Percentiles rank a stretch among this genome's conserved stretches.
Conservation (phyloP, 2,797 vertebrate species). For the Lindbergichthys nudifrons region DNA sequence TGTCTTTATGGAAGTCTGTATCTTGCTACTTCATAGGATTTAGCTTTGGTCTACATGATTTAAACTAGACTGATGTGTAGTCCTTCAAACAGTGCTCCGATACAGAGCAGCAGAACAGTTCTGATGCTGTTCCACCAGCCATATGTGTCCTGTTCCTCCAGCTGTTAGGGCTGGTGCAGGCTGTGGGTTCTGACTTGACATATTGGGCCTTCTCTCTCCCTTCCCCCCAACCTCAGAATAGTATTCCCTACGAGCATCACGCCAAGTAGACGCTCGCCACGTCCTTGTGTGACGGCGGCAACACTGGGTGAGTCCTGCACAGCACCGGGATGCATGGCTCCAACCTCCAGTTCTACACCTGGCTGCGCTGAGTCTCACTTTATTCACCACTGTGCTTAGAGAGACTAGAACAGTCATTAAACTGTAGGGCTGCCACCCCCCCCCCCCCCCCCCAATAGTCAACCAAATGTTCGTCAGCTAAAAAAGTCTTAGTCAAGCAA, state of each 20-base stretch:
- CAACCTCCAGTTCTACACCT: conserved; percentile 38
- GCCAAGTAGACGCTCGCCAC: conserved; percentile 95
- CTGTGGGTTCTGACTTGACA: conserved; percentile 61
- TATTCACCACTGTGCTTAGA: conserved; percentile 6
- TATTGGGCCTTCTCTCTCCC: conserved; percentile 72
- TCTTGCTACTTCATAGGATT: neutral
- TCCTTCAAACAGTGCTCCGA: neutral
- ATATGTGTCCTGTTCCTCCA: conserved; percentile 2
- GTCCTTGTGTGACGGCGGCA: conserved; percentile 91
- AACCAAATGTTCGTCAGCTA: too few relatives aligned
- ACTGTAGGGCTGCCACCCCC: neutral
- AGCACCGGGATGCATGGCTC: conserved; percentile 58
- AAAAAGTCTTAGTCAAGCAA: too few relatives aligned
- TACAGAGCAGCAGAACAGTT: neutral
- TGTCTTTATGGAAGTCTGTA: neutral
- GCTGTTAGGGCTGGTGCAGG: conserved; percentile 28
- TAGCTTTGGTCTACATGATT: neutral
- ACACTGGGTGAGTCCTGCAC: conserved; percentile 90
- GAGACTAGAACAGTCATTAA: neutral
- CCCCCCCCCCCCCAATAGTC: too few relatives aligned
- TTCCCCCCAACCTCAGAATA: conserved; percentile 92
- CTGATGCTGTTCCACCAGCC: neutral
- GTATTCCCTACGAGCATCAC: conserved; percentile 98
- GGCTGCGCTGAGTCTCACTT: conserved; percentile 23
- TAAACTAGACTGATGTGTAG: neutral